Conservation (phyloP, 2,797 vertebrate species). For the Alectoris magna region DNA sequence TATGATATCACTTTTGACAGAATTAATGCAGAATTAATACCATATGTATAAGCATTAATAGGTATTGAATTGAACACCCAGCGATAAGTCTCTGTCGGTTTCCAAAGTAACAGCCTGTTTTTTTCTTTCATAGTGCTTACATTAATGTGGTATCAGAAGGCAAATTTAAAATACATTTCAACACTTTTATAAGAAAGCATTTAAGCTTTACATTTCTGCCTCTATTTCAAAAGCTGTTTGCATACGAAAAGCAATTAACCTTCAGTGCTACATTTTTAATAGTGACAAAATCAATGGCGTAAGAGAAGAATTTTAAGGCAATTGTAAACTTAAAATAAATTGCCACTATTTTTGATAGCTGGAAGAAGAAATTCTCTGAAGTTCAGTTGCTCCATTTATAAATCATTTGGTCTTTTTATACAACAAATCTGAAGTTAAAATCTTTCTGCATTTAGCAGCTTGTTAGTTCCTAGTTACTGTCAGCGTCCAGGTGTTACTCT, state of each 20-base stretch:
- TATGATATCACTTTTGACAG: conserved; percentile 86
- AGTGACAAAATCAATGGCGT: conserved; percentile 4
- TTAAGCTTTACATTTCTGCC: conserved; percentile 33
- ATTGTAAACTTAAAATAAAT: conserved; percentile 57
- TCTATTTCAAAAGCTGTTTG: conserved; percentile 63
- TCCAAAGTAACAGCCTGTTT: conserved; percentile 72
- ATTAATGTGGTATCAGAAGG: conserved; percentile 61
- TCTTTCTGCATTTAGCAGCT: neutral
- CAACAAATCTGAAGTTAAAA: conserved; percentile 4
- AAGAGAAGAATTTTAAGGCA: conserved; percentile 34
- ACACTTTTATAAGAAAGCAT: conserved; percentile 47
- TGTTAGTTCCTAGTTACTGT: conserved; percentile 24
- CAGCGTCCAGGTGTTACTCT: conserved; percentile 11
- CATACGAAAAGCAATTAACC: conserved; percentile 44
- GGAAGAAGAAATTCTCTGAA: conserved; percentile 39
- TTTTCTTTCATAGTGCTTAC: conserved; percentile 52
- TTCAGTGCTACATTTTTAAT: conserved; percentile 49
- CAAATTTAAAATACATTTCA: conserved; percentile 59
- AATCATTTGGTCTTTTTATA: conserved; percentile 16
- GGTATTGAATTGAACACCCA: conserved; percentile 77
- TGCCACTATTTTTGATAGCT: conserved; percentile 13
- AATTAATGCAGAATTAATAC: conserved; percentile 86
- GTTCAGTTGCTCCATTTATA: neutral
- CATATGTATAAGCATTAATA: conserved; percentile 85
- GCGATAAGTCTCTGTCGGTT: conserved; percentile 73